These are phyloP conservation scores for Centroberyx gerrardi DNA, from an alignment of 2,797 vertebrate species.

Conservation along the genomic window DNA sequence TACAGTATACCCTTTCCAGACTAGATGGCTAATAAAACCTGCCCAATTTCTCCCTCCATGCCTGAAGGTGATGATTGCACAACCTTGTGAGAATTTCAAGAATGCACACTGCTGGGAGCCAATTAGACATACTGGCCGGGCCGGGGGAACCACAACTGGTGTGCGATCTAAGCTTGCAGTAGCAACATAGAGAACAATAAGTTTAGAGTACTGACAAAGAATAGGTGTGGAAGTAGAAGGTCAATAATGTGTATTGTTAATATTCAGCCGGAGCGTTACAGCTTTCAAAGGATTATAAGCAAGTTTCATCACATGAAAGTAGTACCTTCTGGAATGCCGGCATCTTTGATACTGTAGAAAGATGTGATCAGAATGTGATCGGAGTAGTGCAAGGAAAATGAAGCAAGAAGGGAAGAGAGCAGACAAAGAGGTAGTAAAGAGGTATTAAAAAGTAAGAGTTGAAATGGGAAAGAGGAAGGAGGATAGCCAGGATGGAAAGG, in stretches of 20 bases:
- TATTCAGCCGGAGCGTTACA: constrained; percentile 72
- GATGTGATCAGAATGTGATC: constrained; percentile 80
- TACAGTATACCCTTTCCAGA: too few species aligned
- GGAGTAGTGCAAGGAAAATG: constrained; percentile 50
- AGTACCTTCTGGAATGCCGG: constrained; percentile 67
- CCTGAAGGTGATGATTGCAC: too few species aligned
- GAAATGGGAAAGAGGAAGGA: constrained; percentile 28
- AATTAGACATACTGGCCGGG: too few species aligned
- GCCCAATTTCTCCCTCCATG: too few species aligned
- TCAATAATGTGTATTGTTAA: constrained; percentile 74
- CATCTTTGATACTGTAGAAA: constrained; percentile 72
- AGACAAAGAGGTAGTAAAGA: constrained; percentile 51
- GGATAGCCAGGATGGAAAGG: constrained; percentile 46
- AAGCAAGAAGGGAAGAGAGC: constrained; percentile 29
- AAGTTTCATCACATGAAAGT: constrained; percentile 80
- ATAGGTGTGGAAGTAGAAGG: constrained; percentile 65
- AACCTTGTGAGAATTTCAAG: too few species aligned
- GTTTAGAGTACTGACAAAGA: constrained; percentile 59
- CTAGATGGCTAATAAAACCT: too few species aligned
- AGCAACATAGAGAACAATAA: too few species aligned
- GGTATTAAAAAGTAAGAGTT: constrained; percentile 52
- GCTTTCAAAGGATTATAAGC: constrained; percentile 77
- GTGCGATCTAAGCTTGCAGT: constrained; percentile 25
- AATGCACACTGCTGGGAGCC: too few species aligned
- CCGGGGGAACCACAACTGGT: background rate